phyloP scores from a whole-genome alignment of 2,797 vertebrate genomes.

The Halcyon badia region DNA sequence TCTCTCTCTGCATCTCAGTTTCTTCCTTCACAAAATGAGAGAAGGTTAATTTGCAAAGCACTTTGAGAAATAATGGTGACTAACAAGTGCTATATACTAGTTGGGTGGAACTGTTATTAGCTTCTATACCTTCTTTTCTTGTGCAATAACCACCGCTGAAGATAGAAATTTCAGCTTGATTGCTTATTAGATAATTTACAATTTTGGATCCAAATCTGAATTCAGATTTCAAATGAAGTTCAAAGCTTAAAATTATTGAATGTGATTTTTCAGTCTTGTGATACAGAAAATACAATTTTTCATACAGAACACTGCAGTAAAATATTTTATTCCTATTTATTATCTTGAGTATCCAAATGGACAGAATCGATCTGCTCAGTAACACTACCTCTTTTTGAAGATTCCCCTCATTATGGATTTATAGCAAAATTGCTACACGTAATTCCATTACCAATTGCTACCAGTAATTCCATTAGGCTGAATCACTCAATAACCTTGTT shows the following conservation, averaged over 20 bases:
- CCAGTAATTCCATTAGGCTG: slow-evolving; percentile 12
- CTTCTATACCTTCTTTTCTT: neutral
- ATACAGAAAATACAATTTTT: neutral
- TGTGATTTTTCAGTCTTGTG: neutral
- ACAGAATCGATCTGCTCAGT: neutral
- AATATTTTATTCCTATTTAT: neutral
- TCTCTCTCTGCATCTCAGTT: neutral
- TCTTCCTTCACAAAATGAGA: neutral
- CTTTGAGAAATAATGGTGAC: neutral
- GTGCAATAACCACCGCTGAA: neutral
- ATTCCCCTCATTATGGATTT: neutral
- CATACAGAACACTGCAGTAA: neutral
- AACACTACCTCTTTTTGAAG: neutral
- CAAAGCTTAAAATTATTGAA: neutral
- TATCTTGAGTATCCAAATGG: neutral
- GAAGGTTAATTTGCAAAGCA: neutral
- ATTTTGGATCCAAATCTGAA: neutral
- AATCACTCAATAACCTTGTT: neutral
- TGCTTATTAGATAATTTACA: neutral
- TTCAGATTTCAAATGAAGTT: neutral
- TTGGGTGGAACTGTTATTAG: neutral
- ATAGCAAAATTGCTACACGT: neutral
- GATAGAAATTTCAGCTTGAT: neutral
- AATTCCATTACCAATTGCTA: slow-evolving; percentile 7
- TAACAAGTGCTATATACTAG: neutral